phyloP scores from a whole-genome alignment of 2,888 invertebrate genomes.

The Xestia c-nigrum region DNA sequence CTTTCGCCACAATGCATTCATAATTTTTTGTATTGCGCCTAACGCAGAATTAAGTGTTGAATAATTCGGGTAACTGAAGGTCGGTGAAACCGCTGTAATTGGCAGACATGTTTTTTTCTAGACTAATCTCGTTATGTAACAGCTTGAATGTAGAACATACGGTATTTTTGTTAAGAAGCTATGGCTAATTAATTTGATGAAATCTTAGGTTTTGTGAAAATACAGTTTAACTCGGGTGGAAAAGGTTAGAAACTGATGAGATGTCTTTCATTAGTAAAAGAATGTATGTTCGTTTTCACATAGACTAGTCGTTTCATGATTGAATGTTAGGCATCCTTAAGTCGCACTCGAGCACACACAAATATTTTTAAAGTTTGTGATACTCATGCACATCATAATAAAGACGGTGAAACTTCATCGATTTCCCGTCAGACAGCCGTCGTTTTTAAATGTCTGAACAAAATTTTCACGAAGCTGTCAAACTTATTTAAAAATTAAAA shows the following conservation, averaged over 20 bases:
- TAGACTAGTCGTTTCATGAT: not conserved
- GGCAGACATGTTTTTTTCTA: slow-evolving; percentile 31
- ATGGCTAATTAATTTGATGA: slow-evolving; percentile 17
- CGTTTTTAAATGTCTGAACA: no score
- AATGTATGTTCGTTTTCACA: not conserved
- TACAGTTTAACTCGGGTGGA: no score
- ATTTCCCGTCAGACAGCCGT: not conserved
- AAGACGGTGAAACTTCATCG: not conserved
- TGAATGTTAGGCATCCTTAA: not conserved
- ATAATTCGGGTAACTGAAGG: slow-evolving; percentile 51
- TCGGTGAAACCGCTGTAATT: slow-evolving; percentile 45
- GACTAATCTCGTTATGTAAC: slow-evolving; percentile 30
- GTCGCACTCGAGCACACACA: not conserved
- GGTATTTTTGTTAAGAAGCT: not conserved
- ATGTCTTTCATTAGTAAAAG: not conserved
- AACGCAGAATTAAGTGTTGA: slow-evolving; percentile 42
- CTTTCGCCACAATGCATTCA: slow-evolving; percentile 50
- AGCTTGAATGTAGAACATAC: not conserved
- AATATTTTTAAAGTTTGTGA: not conserved
- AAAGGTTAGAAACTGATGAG: not conserved
- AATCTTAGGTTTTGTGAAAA: not conserved
- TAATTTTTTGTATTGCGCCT: slow-evolving; percentile 33
- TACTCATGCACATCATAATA: not conserved
- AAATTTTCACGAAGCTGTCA: no score
- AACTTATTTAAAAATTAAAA: no score